phyloP scores from a whole-genome alignment of 1,140 invertebrate genomes.

The Plectrocnemia conspersa region DNA sequence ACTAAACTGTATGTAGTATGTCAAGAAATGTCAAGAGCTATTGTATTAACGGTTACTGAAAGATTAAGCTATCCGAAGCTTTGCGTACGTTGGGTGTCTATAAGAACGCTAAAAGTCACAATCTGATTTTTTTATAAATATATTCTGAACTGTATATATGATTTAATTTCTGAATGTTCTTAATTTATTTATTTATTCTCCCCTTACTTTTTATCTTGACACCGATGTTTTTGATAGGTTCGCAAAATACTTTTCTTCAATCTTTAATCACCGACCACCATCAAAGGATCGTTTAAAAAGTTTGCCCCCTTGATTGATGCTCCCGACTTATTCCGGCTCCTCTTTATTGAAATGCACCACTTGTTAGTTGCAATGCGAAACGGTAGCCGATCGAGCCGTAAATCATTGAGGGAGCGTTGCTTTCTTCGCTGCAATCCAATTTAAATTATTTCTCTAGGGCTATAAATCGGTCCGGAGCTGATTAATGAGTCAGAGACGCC shows the following conservation, averaged over 20 bases:
- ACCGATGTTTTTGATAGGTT: not conserved
- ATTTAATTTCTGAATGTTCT: not conserved
- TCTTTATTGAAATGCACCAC: constrained; percentile 2
- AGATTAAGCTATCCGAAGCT: too few species aligned
- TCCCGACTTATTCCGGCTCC: too few species aligned
- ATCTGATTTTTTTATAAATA: too few species aligned
- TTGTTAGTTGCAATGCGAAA: constrained; percentile 1
- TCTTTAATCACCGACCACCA: not conserved
- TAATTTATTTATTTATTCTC: not conserved
- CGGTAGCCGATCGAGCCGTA: not conserved
- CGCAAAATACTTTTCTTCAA: not conserved
- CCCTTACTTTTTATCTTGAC: not conserved
- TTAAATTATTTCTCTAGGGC: constrained; percentile 11
- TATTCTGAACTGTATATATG: too few species aligned
- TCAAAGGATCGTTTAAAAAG: too few species aligned
- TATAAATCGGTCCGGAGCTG: constrained; percentile 6
- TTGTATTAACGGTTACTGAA: too few species aligned
- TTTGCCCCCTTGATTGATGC: not conserved
- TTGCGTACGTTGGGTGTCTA: too few species aligned
- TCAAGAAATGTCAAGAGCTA: too few species aligned
- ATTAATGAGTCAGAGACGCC: constrained; percentile 4
- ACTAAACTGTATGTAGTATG: too few species aligned
- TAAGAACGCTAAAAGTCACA: too few species aligned
- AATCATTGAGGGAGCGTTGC: constrained; percentile 3
- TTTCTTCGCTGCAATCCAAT: constrained; percentile 6